Conservation (phyloP, 64 coral and sea anemone species). For the Porites lutea region DNA sequence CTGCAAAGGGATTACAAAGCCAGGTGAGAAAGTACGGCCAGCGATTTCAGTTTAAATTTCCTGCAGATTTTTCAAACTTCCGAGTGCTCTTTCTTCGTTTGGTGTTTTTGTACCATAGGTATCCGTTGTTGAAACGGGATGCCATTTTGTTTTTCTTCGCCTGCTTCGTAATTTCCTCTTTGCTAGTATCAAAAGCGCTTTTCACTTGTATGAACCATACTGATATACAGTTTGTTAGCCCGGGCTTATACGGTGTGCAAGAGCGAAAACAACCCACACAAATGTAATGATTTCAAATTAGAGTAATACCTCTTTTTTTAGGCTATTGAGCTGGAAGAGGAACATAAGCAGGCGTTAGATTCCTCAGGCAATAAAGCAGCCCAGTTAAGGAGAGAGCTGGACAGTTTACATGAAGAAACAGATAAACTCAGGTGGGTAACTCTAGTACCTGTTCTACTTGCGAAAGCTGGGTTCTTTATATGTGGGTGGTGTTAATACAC, state of each 20-base stretch:
- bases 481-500: neutral
- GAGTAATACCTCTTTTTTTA: neutral
- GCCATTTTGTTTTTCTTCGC: neutral
- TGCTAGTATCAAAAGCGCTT: neutral
- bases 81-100: neutral
- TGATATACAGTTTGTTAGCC: neutral
- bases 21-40: neutral
- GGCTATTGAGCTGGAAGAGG: constrained; percentile 62
- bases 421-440: constrained; percentile 35
- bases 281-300: neutral
- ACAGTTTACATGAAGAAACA: constrained; percentile 56
- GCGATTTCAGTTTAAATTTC: too few relatives aligned
- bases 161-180: neutral
- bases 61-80: neutral
- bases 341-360: constrained; percentile 66
- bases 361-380: constrained; percentile 13
- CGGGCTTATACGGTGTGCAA: too few relatives aligned
- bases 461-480: too few relatives aligned
- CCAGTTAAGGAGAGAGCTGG: constrained; percentile 41
- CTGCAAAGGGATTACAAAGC: constrained; percentile 50
- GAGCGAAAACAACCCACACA: neutral
- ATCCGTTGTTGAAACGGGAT: neutral
- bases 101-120: neutral
- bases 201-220: neutral
- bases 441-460: neutral